Evolutionary conservation across 2,113 vertebrate species (phyloP).

Genomic region (Xenus cinereus): DNA sequence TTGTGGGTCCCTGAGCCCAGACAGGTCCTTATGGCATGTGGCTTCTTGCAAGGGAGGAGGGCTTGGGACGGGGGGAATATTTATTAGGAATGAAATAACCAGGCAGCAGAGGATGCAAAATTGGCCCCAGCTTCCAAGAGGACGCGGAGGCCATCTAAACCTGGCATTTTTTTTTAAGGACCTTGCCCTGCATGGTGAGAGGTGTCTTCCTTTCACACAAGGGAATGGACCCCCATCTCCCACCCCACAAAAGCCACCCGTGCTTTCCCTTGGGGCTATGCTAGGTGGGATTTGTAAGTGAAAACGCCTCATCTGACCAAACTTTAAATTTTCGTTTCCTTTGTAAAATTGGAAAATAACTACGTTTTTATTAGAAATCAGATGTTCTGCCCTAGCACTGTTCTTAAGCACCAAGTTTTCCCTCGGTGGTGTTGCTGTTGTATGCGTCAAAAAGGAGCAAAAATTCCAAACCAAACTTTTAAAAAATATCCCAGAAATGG

Average conservation of each 20-base stretch:
- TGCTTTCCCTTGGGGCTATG: neutral
- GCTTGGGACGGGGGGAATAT: neutral
- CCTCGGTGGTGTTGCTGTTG: neutral
- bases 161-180: neutral
- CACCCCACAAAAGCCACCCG: rapidly evolving
- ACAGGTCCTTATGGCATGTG: neutral
- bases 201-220: rapidly evolving
- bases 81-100: neutral
- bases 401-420: neutral
- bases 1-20: neutral
- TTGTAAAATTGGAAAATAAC: neutral
- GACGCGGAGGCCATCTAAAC: rapidly evolving
- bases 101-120: neutral
- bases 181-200: neutral
- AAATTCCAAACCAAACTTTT: constrained; percentile 40
- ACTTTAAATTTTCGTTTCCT: neutral
- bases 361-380: neutral
- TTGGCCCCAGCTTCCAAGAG: neutral
- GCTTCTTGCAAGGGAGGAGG: neutral
- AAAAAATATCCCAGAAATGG: neutral
- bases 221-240: rapidly evolving
- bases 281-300: neutral
- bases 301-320: neutral
- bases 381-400: neutral
- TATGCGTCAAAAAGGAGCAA: neutral